Evolutionary conservation across 2,113 vertebrate species (phyloP).

Genomic region (Illadopsis cleaveri): DNA sequence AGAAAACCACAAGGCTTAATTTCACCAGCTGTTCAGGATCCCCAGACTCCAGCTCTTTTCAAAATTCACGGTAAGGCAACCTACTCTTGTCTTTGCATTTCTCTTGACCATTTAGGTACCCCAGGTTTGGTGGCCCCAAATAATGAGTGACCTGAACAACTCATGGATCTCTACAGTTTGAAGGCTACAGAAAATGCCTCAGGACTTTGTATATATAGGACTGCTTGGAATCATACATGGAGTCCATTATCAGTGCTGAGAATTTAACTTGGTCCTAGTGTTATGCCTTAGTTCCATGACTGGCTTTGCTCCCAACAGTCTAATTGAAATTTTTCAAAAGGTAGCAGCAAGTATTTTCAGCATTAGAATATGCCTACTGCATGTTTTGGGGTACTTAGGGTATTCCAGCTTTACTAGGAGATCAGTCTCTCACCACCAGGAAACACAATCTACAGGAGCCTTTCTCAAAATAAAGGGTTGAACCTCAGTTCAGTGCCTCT

Average conservation of each 20-base stretch:
- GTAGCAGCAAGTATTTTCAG: background rate
- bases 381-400: background rate
- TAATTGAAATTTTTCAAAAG: background rate
- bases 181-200: background rate
- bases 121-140: background rate
- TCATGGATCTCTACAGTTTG: background rate
- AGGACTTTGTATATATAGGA: background rate
- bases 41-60: background rate
- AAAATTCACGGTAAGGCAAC: background rate
- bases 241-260: background rate
- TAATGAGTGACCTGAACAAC: background rate
- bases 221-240: accelerated
- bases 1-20: background rate
- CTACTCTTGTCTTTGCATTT: background rate
- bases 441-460: background rate
- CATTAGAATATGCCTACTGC: background rate
- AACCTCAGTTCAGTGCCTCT: background rate
- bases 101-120: background rate
- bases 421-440: background rate
- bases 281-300: background rate
- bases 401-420: background rate
- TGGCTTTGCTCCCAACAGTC: background rate
- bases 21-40: background rate
- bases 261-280: background rate
- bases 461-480: background rate